Evolutionary conservation across 1,140 invertebrate genomes (phyloP).

Genomic region (Bombus breviceps): DNA sequence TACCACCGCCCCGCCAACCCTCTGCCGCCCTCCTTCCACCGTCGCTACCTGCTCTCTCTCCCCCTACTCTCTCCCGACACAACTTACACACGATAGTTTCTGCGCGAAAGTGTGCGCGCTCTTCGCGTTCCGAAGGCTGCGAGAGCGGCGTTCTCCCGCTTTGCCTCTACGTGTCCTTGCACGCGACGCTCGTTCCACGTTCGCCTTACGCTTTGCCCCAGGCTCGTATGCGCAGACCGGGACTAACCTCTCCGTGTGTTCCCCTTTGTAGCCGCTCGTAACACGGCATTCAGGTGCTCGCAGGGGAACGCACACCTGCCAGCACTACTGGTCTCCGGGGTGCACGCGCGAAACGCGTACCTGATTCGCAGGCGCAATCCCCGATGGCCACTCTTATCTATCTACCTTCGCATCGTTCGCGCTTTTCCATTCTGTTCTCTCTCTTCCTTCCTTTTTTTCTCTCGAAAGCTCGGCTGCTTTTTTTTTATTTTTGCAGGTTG

Average conservation of each 20-base stretch:
- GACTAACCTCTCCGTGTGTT: not conserved
- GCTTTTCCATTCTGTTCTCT: not conserved
- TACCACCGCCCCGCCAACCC: constrained; percentile 44
- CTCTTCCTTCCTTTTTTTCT: too few species aligned
- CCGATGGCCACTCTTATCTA: not conserved
- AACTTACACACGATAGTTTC: constrained; percentile 62
- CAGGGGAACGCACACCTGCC: constrained; percentile 2
- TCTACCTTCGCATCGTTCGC: not conserved
- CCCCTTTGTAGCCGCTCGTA: not conserved
- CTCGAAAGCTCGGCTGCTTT: too few species aligned
- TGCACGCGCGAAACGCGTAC: not conserved
- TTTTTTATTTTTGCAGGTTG: too few species aligned
- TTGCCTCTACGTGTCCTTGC: not conserved
- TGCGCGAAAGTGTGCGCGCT: constrained; percentile 58
- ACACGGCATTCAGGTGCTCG: not conserved
- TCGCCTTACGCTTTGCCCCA: not conserved
- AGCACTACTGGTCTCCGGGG: not conserved
- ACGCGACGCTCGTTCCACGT: not conserved
- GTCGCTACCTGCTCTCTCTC: constrained; percentile 14
- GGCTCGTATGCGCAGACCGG: not conserved
- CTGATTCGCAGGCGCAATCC: not conserved
- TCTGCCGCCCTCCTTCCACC: too few species aligned
- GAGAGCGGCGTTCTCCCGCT: not conserved
- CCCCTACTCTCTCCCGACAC: constrained; percentile 1
- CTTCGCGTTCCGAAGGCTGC: constrained; percentile 32